These are phyloP conservation scores for Cephus runcator DNA, from an alignment of 2,888 invertebrate species.

Conservation along the genomic window DNA sequence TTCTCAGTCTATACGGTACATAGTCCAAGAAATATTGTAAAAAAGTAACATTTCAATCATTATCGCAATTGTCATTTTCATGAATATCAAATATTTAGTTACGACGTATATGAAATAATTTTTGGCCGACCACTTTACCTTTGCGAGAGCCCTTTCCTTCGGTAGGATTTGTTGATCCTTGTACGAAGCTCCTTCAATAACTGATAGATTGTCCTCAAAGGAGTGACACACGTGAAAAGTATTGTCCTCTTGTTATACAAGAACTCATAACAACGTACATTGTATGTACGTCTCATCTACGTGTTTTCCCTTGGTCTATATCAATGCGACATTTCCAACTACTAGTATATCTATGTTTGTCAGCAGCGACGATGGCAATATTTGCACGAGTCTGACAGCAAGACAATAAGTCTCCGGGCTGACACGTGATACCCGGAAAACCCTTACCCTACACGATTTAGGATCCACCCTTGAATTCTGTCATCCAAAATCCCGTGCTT, in stretches of 20 bases:
- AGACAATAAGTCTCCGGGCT: conserved; percentile 59
- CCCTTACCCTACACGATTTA: conserved; percentile 39
- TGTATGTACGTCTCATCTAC: neutral
- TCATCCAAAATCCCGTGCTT: conserved; percentile 20
- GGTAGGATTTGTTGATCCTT: too few species aligned
- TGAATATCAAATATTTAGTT: neutral
- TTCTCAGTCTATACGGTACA: neutral
- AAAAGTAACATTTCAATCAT: neutral
- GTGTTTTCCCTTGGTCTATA: neutral
- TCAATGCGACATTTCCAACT: neutral
- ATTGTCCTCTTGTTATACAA: conserved; percentile 28
- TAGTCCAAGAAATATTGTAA: neutral
- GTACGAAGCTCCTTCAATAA: too few species aligned
- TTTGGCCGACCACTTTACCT: neutral
- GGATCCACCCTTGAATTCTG: conserved; percentile 37
- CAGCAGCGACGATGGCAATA: conserved; percentile 58
- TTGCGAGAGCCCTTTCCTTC: neutral
- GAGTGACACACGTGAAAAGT: conserved; percentile 41
- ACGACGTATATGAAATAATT: neutral
- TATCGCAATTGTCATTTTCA: neutral
- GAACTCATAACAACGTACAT: neutral
- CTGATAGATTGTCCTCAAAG: conserved; percentile 33
- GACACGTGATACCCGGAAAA: conserved; percentile 51
- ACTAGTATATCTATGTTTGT: conserved; percentile 17
- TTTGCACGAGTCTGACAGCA: conserved; percentile 59